Base-by-base conservation (phyloP, 2,888 invertebrate genomes). In the Hybos culiciformis region DNA sequence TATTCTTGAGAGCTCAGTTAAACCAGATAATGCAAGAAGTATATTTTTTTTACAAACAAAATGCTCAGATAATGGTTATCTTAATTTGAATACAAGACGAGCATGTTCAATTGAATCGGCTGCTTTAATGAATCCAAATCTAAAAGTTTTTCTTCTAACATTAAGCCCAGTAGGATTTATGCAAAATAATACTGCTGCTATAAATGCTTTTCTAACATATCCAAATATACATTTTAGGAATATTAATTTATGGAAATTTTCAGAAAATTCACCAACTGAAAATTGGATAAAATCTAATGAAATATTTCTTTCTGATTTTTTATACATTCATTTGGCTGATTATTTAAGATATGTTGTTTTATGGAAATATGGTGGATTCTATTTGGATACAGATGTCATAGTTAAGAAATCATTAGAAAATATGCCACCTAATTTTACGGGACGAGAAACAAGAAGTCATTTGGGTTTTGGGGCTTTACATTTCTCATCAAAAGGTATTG, bases 351-450 rank as follows among this genome's bases (percentile, higher is more conserved):
- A 57, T 44, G 46, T 62, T 20, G 63, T 60, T 0, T 62, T 86
- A 5, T 83, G 78, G 71, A 82, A 80, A 56, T 84, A 73, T 59
- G 82, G 83, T 11, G 86, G 86, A 0, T 75, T 83, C 39, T 85
- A 83, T 57, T 60, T 86, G 41, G 85, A 86, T 54, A 60, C 79
- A 41, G 83, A 83, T 56, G 72, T 80, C 5, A 67, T 83, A 17
- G 73, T 81, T 2, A 70, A 70, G 12, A 77, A 72, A 51, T 66
- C 71, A 5, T 56, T 83, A 32, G 69, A 72, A 17, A 57, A 65
- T n/a, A 36, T 51, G 24, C 15, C 57, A 3, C 62, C 64, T 1
- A 78, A 80, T 58, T 79, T 71, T 52, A 75, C 76, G 1, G 80
- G 79, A 3, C 74, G 75, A 1, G 79, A 80, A 61, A 73, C 75